Base-by-base conservation (phyloP, 2,888 invertebrate genomes). In the Tricholauxania praeusta region DNA sequence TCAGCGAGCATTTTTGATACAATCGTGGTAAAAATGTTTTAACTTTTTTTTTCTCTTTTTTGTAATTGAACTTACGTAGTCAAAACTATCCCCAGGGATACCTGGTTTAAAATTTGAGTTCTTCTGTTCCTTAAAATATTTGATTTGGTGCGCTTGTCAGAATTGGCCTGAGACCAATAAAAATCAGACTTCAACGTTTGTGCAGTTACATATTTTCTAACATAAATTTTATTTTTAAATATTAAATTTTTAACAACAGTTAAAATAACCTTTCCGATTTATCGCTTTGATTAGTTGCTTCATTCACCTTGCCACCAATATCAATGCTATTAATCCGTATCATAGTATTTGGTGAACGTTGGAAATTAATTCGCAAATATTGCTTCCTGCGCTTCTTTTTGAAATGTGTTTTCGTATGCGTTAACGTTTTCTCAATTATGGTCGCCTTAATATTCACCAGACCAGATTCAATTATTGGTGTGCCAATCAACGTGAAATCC, bases 401-500 rank as follows among this genome's bases (percentile, higher is more conserved):
- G 81, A 95, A 95, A 82, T 92, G 90, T 47, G 93, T 92, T 86
- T 92, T 92, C 2, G 94, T 94, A 81, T 94, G 93, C 0, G 94
- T 93, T 14, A 96, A 87, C 0, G 93, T 93, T 86, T 96, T 96
- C 72, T 96, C 95, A 66, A 96, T 92, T 0, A 96, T 90, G 22
- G 95, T 96, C 0, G 94, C 96, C 74, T 92, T 91, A 0, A 97
- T 90, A 77, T 90, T 89, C 0, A 94, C 93, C 62, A 95, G 85
- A 15, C 92, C 93, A 17, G 90, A 89, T 80, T 94, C 93, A 2
- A 97, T 89, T 12, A 96, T 79, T 0, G 96, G 96, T 55, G 92
- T 88, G 12, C 97, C 96, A 76, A 96, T 89, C 0, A 97, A 86
- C 0, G 95, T 93, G 79, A 96, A 96, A 83, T 96, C 94, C 77